Evolutionary conservation across 2,113 vertebrate genomes (phyloP).

Genomic region (Rhinolophus ferrumequinum): DNA sequence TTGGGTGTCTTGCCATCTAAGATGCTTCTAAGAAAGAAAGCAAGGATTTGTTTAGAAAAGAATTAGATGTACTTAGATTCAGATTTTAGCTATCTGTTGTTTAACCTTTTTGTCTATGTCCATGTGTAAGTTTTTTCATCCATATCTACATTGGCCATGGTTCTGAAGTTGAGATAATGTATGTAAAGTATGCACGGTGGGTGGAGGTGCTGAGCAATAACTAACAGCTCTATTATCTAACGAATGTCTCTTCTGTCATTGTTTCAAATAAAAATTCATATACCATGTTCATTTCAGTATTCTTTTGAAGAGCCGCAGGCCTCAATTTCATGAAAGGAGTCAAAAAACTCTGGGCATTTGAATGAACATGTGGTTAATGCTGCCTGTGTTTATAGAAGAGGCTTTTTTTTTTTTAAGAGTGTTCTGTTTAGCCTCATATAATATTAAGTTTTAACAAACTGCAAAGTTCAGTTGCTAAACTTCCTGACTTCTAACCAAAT

Average conservation of each 20-base stretch:
- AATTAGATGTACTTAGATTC: background rate
- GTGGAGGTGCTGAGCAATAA: conserved; percentile 21
- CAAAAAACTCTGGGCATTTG: background rate
- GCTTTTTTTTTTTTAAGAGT: background rate
- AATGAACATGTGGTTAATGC: background rate
- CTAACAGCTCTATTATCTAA: conserved; percentile 40
- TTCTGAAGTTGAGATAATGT: conserved; percentile 12
- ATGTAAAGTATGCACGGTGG: background rate
- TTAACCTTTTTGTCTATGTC: conserved; percentile 26
- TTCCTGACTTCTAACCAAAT: conserved; percentile 43
- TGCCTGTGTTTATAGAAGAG: background rate
- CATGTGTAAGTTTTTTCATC: background rate
- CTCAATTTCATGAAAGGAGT: conserved; percentile 22
- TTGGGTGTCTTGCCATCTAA: background rate
- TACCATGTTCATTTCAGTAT: conserved; percentile 48
- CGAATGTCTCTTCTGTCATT: background rate
- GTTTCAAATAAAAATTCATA: conserved; percentile 14
- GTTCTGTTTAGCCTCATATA: background rate
- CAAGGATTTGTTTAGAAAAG: background rate
- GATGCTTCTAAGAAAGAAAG: background rate
- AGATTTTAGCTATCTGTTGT: background rate
- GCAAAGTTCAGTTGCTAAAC: background rate
- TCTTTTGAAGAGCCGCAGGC: background rate
- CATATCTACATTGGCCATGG: background rate
- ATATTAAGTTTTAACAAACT: conserved; percentile 46